Conservation (phyloP, 2,888 invertebrate species). For the Drosophila conformis region DNA sequence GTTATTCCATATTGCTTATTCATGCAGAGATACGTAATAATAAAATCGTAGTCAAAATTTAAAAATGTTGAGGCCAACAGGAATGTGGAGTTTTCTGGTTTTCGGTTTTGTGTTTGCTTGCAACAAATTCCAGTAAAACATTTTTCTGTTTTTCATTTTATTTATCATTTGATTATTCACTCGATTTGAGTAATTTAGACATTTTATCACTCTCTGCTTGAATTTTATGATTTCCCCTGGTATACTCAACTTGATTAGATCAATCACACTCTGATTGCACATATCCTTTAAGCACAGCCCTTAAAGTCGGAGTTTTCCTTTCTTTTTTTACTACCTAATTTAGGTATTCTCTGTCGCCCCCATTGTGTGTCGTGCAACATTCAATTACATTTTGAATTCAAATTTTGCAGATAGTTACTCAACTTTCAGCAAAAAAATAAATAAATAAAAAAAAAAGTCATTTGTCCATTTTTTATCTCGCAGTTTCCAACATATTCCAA, state of each 20-base stretch:
- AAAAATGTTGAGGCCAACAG: background rate
- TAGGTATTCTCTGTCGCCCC: conserved; percentile 42
- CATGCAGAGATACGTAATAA: background rate
- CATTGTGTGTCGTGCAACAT: conserved; percentile 62
- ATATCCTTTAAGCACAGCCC: conserved; percentile 2
- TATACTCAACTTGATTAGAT: conserved; percentile 21
- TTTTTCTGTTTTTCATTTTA: background rate
- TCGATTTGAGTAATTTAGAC: background rate
- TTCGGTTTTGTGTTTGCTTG: background rate
- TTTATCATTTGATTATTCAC: background rate
- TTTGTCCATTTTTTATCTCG: conserved; percentile 1
- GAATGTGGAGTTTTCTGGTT: too few relatives aligned
- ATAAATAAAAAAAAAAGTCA: background rate
- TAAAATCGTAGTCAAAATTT: background rate
- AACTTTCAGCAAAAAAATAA: conserved; percentile 13
- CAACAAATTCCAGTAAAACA: background rate
- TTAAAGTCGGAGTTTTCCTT: background rate
- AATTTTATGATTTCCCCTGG: background rate
- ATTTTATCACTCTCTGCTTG: conserved; percentile 14
- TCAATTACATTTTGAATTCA: conserved; percentile 48
- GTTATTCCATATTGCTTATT: background rate
- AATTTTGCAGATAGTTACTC: conserved; percentile 47
- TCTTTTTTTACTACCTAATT: conserved; percentile 23
- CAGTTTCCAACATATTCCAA: conserved; percentile 9
- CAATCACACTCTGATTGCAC: conserved; percentile 11